Evolutionary conservation across 2,888 invertebrate species (phyloP).

Genomic region (Glaucopsyche alexis): DNA sequence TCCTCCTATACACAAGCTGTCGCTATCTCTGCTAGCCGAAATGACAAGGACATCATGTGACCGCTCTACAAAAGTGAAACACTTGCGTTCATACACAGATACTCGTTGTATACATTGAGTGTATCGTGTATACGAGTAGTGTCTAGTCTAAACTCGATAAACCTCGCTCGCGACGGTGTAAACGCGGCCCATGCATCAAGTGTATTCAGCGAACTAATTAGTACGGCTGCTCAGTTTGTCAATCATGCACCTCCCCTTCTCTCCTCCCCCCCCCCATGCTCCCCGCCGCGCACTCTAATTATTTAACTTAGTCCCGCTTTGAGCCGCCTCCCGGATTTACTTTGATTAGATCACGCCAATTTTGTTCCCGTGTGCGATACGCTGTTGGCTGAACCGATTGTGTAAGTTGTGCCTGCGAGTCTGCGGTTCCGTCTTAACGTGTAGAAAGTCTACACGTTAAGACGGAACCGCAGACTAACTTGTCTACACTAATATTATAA

Average conservation of each 20-base stretch:
- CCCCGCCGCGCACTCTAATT: conserved; percentile 45
- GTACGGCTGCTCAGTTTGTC: conserved; percentile 64
- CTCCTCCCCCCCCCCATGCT: not conserved
- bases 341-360: conserved; percentile 50
- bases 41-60: too few species aligned
- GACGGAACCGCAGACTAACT: too few species aligned
- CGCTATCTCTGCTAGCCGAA: too few species aligned
- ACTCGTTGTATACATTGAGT: too few species aligned
- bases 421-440: not conserved
- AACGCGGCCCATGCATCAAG: conserved; percentile 46
- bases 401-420: not conserved
- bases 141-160: not conserved
- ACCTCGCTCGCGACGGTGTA: conserved; percentile 43
- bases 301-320: conserved; percentile 54
- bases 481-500: too few species aligned
- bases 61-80: too few species aligned
- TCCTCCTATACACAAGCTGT: too few species aligned
- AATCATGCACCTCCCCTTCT: conserved; percentile 53
- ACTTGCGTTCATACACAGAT: too few species aligned
- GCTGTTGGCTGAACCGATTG: conserved; percentile 7
- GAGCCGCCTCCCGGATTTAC: conserved; percentile 46
- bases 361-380: conserved; percentile 42
- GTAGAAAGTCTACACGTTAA: too few species aligned
- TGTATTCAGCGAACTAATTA: conserved; percentile 69
- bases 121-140: too few species aligned